Evolutionary conservation across 2,888 invertebrate species (phyloP), one percentile per base, ranked within the genome.

Genomic region (Eulithis prunata): DNA sequence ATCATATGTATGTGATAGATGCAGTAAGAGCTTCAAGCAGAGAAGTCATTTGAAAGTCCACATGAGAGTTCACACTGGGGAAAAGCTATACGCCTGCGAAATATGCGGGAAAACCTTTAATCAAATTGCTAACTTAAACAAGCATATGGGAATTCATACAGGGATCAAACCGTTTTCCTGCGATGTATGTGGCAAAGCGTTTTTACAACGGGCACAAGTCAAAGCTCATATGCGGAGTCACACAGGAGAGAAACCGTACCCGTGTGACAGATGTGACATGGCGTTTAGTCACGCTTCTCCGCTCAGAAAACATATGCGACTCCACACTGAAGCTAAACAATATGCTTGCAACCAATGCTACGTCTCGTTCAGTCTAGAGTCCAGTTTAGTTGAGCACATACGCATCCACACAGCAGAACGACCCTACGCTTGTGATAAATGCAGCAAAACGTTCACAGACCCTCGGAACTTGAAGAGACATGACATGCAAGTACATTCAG

Each of bases 201-300:
- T 63, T 12, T 21, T 63, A 8, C 62, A 63, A 36, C 45, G 62
- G 3, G 62, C 62, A 2, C 62, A 63, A 38, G 36, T 64, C 7
- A 58, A 58, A 49, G 64, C 64, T 2, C 64, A 64, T 43, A 49
- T 41, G 49, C 47, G 64, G 13, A 64, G 41, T n/a, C 64, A 64
- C 43, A 58, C 64, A 0, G 64, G 64, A 1, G 49, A 64, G 12
- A 58, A 58, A 46, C 64, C 64, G 7, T 64, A 64, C n/a, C 13
- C 12, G 6, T 64, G 64, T 41, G 32, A 41, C 32, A 41, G 14
- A 32, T 64, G 64, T 10, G 12, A 43, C 12, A 56, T 55, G 55
- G 59, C 64, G 0, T 64, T 64, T n/a, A 59, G 64, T 21, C 64
- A 64, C n/a, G 43, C 49, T 0, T 41, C 21, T 6, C 54, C 64